Evolutionary conservation across 2,113 vertebrate species (phyloP).

Genomic region (Planiliza haematocheilus): DNA sequence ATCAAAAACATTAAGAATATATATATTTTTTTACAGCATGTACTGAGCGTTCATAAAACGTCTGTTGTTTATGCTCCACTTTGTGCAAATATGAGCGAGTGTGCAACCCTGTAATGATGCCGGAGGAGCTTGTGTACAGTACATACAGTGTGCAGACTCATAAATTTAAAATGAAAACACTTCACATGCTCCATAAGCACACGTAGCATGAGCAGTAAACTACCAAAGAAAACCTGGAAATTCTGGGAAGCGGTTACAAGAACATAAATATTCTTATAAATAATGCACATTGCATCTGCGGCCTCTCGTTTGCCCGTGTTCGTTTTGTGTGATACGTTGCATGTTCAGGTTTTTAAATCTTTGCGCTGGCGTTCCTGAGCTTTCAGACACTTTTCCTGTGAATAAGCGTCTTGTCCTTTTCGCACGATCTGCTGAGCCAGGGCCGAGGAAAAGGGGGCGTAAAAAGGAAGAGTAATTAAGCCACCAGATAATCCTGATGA

Average conservation of each 20-base stretch:
- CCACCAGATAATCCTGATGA: conserved; percentile 73
- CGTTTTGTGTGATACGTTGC: not conserved
- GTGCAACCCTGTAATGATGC: not conserved
- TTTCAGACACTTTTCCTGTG: conserved; percentile 32
- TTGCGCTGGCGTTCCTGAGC: conserved; percentile 10
- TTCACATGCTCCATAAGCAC: not conserved
- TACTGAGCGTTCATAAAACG: not conserved
- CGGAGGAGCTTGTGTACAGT: not conserved
- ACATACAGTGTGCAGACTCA: not conserved
- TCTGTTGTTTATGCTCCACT: not conserved
- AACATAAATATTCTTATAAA: not conserved
- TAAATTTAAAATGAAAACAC: not conserved
- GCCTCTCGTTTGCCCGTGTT: not conserved
- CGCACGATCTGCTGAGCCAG: conserved; percentile 65
- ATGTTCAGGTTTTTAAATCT: not conserved
- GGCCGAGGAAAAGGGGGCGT: conserved; percentile 44
- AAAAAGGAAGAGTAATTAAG: conserved; percentile 72
- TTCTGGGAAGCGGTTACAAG: not conserved
- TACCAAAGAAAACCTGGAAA: not conserved
- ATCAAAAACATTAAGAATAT: no score
- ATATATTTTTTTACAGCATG: no score
- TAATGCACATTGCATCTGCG: conserved; percentile 1
- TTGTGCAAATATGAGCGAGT: not conserved
- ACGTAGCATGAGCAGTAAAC: not conserved
- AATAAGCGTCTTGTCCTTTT: conserved; percentile 51